Percentiles rank a stretch among this genome's conserved stretches.
phyloP scores from a whole-genome alignment of 1,140 invertebrate species.

The Drosophila ambigua region DNA sequence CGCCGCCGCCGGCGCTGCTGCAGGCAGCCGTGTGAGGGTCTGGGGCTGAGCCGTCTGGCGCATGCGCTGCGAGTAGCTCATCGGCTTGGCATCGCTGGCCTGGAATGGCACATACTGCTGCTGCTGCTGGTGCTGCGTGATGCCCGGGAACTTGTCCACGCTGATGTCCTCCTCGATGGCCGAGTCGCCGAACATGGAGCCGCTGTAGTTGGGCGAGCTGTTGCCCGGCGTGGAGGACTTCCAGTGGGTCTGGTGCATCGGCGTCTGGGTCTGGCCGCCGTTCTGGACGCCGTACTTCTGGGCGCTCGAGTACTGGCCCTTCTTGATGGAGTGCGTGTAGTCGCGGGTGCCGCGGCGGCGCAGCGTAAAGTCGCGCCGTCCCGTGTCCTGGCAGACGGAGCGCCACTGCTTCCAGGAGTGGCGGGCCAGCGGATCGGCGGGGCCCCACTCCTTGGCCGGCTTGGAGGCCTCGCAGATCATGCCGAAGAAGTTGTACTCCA shows the following conservation, averaged over 20 bases:
- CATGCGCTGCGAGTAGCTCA: constrained; percentile 68
- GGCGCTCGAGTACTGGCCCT: constrained; percentile 68
- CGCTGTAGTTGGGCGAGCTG: constrained; percentile 83
- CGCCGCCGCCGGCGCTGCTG: constrained; percentile 6
- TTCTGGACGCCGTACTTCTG: constrained; percentile 62
- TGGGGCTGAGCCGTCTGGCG: constrained; percentile 67
- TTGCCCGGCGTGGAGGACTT: constrained; percentile 82
- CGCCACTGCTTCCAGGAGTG: constrained; percentile 84
- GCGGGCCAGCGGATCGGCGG: constrained; percentile 78
- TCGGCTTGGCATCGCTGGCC: constrained; percentile 63
- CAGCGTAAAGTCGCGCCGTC: constrained; percentile 86
- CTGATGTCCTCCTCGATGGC: constrained; percentile 83
- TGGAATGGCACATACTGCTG: constrained; percentile 77
- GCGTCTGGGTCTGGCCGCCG: constrained; percentile 39
- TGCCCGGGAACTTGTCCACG: constrained; percentile 80
- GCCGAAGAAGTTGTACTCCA: constrained; percentile 83
- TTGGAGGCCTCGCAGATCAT: constrained; percentile 83
- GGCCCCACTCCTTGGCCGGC: constrained; percentile 83
- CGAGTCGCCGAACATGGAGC: constrained; percentile 83
- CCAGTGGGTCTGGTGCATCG: constrained; percentile 70
- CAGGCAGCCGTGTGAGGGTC: constrained; percentile 36
- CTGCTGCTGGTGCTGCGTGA: constrained; percentile 46
- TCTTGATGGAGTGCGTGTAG: constrained; percentile 86
- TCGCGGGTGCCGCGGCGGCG: constrained; percentile 86
- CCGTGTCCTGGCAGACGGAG: constrained; percentile 83